Base-by-base conservation (phyloP, 2,797 vertebrate genomes). In the Cyprinella venusta region DNA sequence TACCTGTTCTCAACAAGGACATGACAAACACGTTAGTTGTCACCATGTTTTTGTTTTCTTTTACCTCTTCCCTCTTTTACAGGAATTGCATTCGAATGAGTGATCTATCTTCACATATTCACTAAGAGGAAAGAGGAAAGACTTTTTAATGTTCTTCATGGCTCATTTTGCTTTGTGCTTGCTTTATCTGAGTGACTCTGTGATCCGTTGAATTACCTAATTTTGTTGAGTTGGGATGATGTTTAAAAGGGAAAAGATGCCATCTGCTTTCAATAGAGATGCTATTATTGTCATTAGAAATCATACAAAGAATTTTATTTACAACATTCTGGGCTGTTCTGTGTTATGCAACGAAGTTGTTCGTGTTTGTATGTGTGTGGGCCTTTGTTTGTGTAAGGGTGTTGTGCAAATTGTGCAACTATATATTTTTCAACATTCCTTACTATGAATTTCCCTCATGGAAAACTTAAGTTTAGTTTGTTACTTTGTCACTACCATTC, bases 1-100 rank as follows among this genome's bases (percentile, higher is more conserved):
- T 80, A 70, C 69, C 33, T 79, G 52, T 82, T 40, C 63, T 63
- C 74, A 24, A 45, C 45, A 70, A 71, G 33, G 48, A 48, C 24
- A 36, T 50, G 64, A 68, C 42, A 71, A 33, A 21, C 36, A 45
- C 10, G 30, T 71, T 48, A n/a, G 40, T 36, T 63, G 30, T 45
- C 33, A 36, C 12, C 50, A 1, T 18, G 33, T 79, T 75, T 59
- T 8, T 72, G 1, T 18, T 45, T 56, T 69, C 16, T 38, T 72
- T 52, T 13, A 7, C 24, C 33, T n/a, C 21, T 59, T 54, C 19
- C 45, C 18, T 67, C 59, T 84, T 5, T 30, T 78, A 16, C 38
- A 26, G 36, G 21, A 24, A 59, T 76, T 24, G 4, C 13, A n/a
- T 24, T 59, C 40, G 15, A 76, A 59, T 40, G 0, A 9, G 8